A percentile compares a stretch with the other conserved stretches of the same genome.
Conservation (phyloP, 2,797 vertebrate genomes). For the Eremophila alpestris region DNA sequence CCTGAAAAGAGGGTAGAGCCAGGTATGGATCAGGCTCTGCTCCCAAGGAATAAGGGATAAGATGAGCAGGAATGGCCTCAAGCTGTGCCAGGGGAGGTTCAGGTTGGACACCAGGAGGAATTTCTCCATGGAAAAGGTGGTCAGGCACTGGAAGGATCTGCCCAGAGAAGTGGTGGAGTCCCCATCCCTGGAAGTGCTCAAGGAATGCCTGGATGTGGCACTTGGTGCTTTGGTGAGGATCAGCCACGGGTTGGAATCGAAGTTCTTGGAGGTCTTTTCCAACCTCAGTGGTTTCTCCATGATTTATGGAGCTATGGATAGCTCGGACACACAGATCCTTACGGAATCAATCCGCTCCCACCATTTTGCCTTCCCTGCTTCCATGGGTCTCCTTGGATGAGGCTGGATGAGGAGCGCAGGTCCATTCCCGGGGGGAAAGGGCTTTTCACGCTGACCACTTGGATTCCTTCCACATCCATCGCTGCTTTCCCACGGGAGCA, state of each 20-base stretch:
- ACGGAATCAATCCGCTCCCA: not conserved
- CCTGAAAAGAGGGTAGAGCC: not conserved
- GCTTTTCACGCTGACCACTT: not conserved
- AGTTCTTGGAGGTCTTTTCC: not conserved
- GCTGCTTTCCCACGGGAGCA: not conserved
- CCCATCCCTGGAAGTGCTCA: not conserved
- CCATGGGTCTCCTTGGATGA: not conserved
- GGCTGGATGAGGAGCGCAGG: not conserved
- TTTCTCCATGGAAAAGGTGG: not conserved
- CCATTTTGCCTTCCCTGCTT: not conserved
- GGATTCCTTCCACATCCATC: not conserved
- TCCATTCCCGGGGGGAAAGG: not conserved
- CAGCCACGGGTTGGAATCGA: fast-evolving
- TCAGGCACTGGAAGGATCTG: not conserved
- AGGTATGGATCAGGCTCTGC: not conserved
- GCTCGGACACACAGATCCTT: not conserved
- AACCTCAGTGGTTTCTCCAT: fast-evolving
- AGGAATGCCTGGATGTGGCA: not conserved
- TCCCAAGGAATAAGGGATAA: not conserved
- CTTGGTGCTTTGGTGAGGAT: too few relatives aligned
- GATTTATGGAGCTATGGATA: not conserved
- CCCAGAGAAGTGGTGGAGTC: not conserved
- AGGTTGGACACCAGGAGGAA: not conserved
- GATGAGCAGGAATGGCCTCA: fast-evolving
- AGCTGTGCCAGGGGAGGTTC: not conserved